Base-by-base conservation (phyloP, 2,113 vertebrate species). In the Noturus placidus region DNA sequence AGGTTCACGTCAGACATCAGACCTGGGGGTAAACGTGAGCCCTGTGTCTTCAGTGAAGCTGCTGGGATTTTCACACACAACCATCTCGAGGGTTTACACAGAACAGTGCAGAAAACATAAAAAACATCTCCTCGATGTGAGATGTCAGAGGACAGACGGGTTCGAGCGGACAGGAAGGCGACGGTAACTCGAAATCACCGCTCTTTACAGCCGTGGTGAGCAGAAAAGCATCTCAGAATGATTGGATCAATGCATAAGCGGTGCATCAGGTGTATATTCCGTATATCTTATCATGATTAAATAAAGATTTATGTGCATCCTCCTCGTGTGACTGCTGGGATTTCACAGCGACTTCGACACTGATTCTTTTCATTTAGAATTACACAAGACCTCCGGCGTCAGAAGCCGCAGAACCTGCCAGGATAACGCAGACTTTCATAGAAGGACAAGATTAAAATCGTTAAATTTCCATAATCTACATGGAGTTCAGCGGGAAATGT, bases 391-490 rank as follows among this genome's bases (percentile, higher is more conserved):
- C 63, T n/a, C 22, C 35, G 5, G 70, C 6, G 35, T 74, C 25
- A 13, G 70, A 74, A 42, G 35, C 10, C 2, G 5, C 27, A 78
- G 42, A 52, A 54, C 76, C 46, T n/a, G 0, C 14, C 5, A 0
- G 61, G 2, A 50, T 77, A 85, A 63, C 1, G 27, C 3, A 17
- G 15, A 42, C 54, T 14, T 87, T 87, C 54, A 74, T 61, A 59
- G 79, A 87, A 70, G 25, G 25, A 20, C 3, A 30, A 87, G 86
- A 82, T 82, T 87, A 67, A 59, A 72, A 50, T 42, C 42, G 0
- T 5, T 27, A 61, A n/a, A 74, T 82, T 82, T 74, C 19, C 86
- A 72, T 82, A 82, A 87, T 61, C 65, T 30, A 59, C 78, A 59
- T 9, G 38, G 7, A 25, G 63, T 33, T 27, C 35, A 81, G 9